Base-by-base conservation (phyloP, 1,140 invertebrate species). In the Drosophila arawakana region DNA sequence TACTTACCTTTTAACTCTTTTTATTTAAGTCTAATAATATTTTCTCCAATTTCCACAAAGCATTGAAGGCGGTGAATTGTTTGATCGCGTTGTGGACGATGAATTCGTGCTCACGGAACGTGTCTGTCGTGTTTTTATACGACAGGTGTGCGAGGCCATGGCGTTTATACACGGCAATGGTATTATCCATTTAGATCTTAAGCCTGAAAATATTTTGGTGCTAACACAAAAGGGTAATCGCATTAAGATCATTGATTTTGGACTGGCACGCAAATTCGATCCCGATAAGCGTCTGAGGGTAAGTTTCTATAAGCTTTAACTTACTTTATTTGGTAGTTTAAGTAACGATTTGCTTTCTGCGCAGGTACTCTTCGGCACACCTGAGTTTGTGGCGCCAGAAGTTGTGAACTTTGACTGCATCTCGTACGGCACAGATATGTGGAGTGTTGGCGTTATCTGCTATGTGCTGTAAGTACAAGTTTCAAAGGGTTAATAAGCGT, bases 161-260 rank as follows among this genome's bases (percentile, higher is more conserved):
- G 96, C 97, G 78, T 99, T 98, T 89, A 98, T 99, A 90, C 99
- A 99, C 90, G 95, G 96, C 15, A 96, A 98, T 91, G 97, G 97
- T 84, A 98, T 99, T 73, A 93, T 99, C 30, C 98, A 99, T 94
- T 94, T 99, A 11, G 98, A 99, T 92, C 95, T 99, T 94, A 99
- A 99, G 96, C 98, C 98, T 10, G 98, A 99, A 93, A 99, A 99
- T 92, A 98, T 99, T 81, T 93, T 99, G 1, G 99, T 98, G 89
- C 94, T 99, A 21, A 98, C 98, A 59, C 97, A 97, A 92, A 96
- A 97, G 37, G 98, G 98, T 7, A 99, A 99, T 92, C 95, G 98
- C 77, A 98, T 99, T 78, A 99, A 99, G 93, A 98, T 99, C 74
- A 99, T 99, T 70, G 98, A 99, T 93, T 99, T 99, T 93, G 98